Evolutionary conservation across 2,888 invertebrate species (phyloP), one percentile per base, ranked within the genome.

Genomic region (Mythimna impura): DNA sequence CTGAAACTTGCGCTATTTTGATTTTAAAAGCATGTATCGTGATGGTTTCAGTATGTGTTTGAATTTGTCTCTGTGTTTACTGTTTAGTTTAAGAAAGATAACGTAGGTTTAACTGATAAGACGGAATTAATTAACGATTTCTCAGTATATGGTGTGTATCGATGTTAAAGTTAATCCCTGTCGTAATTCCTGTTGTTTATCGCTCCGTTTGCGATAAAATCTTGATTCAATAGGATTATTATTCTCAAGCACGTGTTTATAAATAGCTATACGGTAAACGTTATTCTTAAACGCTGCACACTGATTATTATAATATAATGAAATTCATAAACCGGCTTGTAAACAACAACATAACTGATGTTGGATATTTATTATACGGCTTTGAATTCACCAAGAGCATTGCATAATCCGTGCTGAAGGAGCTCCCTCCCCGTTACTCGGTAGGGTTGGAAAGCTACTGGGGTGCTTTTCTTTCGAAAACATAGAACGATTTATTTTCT

Each of bases 161-260:
- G 40, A 40, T 57, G 43, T 70, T 25, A 34, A 22, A 63, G 62
- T 52, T 84, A 80, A 84, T 74, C 81, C 64, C 57, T 9, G 66
- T 30, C 43, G 36, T 71, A 43, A 68, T 72, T 67, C 47, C 40
- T 55, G 50, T 66, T 57, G 57, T 66, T 81, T 69, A 81, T 84
- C 57, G 22, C 30, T 63, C 14, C 22, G 52, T 70, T 81, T 63
- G 36, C 77, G 77, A 76, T 81, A 76, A 71, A 76, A 52, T 52
- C 52, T 60, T 52, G n/a, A 66, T 83, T 67, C 65, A 50, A 73
- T 80, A 40, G 34, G 22, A 65, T 74, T 74, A 65, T 54, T 57
- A 25, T 34, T 30, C n/a, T 47, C 25, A 30, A 50, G 50, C 55
- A 25, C 22, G 54, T 58, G 52, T 61, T 64, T 63, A 57, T 67